Conservation (phyloP, 1,140 invertebrate genomes). For the Coptotermes formosanus region DNA sequence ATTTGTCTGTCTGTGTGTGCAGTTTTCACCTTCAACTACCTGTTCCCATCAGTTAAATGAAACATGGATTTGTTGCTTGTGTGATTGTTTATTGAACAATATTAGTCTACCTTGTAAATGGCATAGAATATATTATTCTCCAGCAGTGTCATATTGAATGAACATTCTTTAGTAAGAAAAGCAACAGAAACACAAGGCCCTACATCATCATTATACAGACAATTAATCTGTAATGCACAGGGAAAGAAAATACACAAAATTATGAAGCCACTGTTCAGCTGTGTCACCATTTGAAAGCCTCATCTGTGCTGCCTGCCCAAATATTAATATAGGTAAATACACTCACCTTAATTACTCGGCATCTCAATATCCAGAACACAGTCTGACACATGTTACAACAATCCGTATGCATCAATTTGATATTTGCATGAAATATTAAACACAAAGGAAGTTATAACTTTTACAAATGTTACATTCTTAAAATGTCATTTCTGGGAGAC, state of each 20-base stretch:
- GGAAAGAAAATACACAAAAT: not conserved
- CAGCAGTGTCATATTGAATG: not conserved
- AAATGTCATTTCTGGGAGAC: not conserved
- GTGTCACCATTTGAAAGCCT: not conserved
- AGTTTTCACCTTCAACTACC: no score
- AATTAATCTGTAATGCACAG: not conserved
- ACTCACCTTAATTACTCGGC: not conserved
- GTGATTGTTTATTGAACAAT: constrained; percentile 8
- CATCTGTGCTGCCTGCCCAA: not conserved
- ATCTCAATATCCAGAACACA: not conserved
- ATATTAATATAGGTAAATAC: not conserved
- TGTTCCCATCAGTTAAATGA: no score
- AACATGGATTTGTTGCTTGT: not conserved
- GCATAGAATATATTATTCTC: not conserved
- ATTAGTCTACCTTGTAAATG: not conserved
- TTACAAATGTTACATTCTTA: not conserved
- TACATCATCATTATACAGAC: not conserved
- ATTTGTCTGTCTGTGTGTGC: no score
- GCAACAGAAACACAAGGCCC: not conserved
- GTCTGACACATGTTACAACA: not conserved
- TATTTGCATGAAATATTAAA: not conserved
- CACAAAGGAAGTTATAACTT: no score
- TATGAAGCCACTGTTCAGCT: not conserved
- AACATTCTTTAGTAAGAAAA: not conserved
- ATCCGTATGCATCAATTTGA: not conserved